Evolutionary conservation across 2,113 vertebrate genomes (phyloP).

Genomic region (Pseudolaguvia tuberculata): DNA sequence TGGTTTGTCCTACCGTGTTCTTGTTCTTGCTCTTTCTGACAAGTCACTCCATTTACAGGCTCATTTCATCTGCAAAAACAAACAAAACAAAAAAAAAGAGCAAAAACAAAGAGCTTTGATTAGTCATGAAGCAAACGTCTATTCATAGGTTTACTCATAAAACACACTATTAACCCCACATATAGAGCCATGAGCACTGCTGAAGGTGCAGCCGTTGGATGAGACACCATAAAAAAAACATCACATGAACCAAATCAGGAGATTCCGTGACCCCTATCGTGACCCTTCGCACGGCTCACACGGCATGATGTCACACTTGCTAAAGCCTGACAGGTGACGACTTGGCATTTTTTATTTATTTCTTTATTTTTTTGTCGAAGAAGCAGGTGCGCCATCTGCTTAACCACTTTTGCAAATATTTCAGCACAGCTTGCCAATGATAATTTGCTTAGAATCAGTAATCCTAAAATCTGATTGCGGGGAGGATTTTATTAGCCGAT

Average conservation of each 20-base stretch:
- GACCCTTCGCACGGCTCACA: conserved; percentile 22
- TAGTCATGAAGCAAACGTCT: conserved; percentile 59
- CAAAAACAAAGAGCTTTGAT: conserved; percentile 54
- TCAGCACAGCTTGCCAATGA: conserved; percentile 76
- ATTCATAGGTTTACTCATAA: conserved; percentile 38
- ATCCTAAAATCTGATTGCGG: conserved; percentile 87
- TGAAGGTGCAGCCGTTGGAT: conserved; percentile 20
- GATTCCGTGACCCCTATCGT: conserved; percentile 16
- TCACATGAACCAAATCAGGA: conserved; percentile 1
- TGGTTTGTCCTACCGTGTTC: conserved; percentile 72
- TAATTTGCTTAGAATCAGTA: conserved; percentile 84
- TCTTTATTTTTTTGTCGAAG: conserved; percentile 8
- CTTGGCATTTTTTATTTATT: conserved; percentile 24
- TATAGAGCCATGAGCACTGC: conserved; percentile 24
- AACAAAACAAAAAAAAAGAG: conserved; percentile 46
- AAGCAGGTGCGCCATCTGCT: conserved; percentile 52
- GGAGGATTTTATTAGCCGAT: conserved; percentile 75
- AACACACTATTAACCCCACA: conserved; percentile 43
- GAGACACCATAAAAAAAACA: neutral
- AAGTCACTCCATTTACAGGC: conserved; percentile 61
- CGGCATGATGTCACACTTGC: conserved; percentile 21
- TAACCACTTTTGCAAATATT: conserved; percentile 63
- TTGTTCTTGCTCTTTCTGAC: conserved; percentile 67
- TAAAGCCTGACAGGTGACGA: conserved; percentile 47
- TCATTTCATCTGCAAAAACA: conserved; percentile 69